A percentile compares a stretch with the other conserved stretches of the same genome.
Conservation (phyloP, 2,888 invertebrate species). For the Fragum sueziense region DNA sequence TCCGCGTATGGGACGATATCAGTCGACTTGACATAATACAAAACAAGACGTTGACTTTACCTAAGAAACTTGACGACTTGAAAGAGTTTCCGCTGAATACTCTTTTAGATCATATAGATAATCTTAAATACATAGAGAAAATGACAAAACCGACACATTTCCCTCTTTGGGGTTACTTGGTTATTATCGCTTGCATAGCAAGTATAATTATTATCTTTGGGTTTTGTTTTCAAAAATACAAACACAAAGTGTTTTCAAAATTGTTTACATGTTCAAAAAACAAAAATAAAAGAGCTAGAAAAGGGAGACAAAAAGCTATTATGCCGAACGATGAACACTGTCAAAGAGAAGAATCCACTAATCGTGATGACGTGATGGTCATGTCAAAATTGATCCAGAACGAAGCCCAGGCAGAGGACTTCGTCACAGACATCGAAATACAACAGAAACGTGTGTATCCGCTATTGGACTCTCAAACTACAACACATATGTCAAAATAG, state of each 20-base stretch:
- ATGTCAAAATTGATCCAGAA: not conserved
- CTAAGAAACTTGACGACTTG: not conserved
- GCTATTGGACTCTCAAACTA: no score
- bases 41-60: not conserved
- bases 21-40: not conserved
- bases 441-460: no score
- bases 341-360: not conserved
- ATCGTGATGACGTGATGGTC: not conserved
- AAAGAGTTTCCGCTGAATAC: not conserved
- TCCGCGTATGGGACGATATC: not conserved
- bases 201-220: not conserved
- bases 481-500: no score
- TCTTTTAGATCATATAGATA: not conserved
- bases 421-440: not conserved
- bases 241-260: not conserved
- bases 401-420: not conserved
- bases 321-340: not conserved
- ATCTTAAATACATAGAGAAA: not conserved
- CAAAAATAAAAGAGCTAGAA: not conserved
- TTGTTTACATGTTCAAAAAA: not conserved
- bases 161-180: not conserved
- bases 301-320: not conserved
- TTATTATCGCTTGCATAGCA: not conserved
- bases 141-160: not conserved
- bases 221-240: not conserved